Conservation (phyloP, 2,113 vertebrate species). For the Otolemur garnettii region DNA sequence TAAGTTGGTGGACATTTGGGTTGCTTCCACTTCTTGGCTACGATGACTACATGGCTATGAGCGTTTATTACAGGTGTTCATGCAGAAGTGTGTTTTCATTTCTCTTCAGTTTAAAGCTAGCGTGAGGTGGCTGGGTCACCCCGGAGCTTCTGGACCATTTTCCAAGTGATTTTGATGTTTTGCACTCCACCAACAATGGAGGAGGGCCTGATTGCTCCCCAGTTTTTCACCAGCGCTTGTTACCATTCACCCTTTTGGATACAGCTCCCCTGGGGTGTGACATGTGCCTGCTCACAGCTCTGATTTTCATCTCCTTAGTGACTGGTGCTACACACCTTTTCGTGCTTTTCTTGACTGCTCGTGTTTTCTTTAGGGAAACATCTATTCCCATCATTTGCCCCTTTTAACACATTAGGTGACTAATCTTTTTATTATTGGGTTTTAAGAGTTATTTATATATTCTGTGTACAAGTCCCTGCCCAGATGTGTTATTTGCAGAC, state of each 20-base stretch:
- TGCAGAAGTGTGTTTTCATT: rapidly evolving
- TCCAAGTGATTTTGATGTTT: background rate
- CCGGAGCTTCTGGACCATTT: too few relatives aligned
- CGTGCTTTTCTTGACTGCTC: background rate
- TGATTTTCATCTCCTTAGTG: background rate
- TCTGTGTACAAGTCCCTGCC: background rate
- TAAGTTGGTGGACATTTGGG: background rate
- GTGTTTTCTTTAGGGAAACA: background rate
- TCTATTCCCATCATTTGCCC: background rate
- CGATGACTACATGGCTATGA: background rate
- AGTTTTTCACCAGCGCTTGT: background rate
- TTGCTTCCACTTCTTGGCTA: background rate
- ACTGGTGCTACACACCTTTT: background rate
- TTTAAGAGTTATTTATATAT: background rate
- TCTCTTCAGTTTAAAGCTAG: background rate
- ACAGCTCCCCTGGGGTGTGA: background rate
- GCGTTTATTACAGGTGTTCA: rapidly evolving
- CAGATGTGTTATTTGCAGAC: rapidly evolving
- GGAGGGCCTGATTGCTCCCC: rapidly evolving
- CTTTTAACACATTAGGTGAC: background rate
- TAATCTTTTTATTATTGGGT: background rate
- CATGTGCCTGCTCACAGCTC: background rate
- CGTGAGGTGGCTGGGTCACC: too few relatives aligned
- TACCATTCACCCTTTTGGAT: background rate
- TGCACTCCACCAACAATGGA: background rate